Base-by-base conservation (phyloP, 2,888 invertebrate species). In the Notodonta ziczac region DNA sequence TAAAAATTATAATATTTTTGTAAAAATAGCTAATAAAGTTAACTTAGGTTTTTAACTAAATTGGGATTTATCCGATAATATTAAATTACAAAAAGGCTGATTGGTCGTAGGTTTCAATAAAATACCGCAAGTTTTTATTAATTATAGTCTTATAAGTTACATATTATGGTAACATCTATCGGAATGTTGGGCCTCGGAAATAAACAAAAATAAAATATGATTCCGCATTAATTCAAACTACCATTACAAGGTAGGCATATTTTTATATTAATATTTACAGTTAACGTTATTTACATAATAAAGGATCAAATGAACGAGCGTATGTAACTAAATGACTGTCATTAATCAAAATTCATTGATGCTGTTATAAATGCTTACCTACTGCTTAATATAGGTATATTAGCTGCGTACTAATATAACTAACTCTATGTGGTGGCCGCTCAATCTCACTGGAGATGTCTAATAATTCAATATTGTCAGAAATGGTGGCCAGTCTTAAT, bases 261-360 rank as follows among this genome's bases (percentile, higher is more conserved):
- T 16, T 8, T 50, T 6, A 4, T 52, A 52, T 24, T 10, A 14
- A 52, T 52, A 16, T 32, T n/a, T 32, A 52, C 32, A 32, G 52
- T 52, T 32, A 52, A 5, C 12, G 13, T 35, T 16, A 52, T 52
- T 52, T 52, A 5, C 52, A 52, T 32, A 52, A 32, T 32, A 52
- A 32, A 52, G 52, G 52, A 6, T 13, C 32, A 12, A 16, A 10
- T 24, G 35, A 4, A 16, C 7, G 16, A 9, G 51, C 8, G 32
- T 35, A 32, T 52, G 52, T 52, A 52, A 52, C 32, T 16, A 16
- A 52, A 52, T 52, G 52, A 52, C 24, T 52, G 52, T 52, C 52
- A 35, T 52, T 52, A 52, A 52, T 52, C 52, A 52, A 52, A 52
- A 35, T 52, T 35, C 32, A 32, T 52, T 52, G 52, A 52, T 12